Evolutionary conservation across 2,888 invertebrate species (phyloP), one percentile per base, ranked within the genome.

Genomic region (Eupithecia exiguata): DNA sequence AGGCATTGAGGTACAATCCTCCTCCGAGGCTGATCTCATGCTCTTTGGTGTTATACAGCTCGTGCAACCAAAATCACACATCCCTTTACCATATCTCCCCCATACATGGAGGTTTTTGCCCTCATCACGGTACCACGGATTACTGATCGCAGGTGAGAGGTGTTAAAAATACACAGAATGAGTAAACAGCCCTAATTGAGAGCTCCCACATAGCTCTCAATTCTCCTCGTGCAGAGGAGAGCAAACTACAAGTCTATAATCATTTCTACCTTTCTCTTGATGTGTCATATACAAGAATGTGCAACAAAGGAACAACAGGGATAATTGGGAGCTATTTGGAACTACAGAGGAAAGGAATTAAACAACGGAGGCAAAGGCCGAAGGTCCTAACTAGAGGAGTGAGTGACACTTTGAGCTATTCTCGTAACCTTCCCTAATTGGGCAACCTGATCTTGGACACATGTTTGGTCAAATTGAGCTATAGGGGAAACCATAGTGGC

Each of bases 341-440:
- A 58, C 21, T 25, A 58, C 5, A 58, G 10, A 21, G 53, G 21
- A 53, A 21, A 53, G 58, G 58, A 58, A 58, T 58, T 12, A 25
- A 25, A 58, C 58, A 58, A 53, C 49, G 21, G 3, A 53, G 3
- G 49, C 49, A 49, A 49, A 53, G 21, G 53, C 53, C 14, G 1
- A 58, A 25, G 58, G 25, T 58, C 9, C 10, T 53, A 25, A 58
- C 58, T 14, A 25, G 25, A 58, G 25, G 21, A 25, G 25, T 58
- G 53, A 21, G 53, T 21, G 58, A 58, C 25, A 58, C 58, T 58
- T 58, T 58, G 58, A 58, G 58, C 25, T 58, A 58, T 58, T 58
- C 58, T 1, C 25, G 25, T 1, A 25, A 58, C 58, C 25, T 58
- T 25, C 25, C 25, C 58, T 58, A 58, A 58, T 58, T 58, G 58